Percentiles rank a stretch among this genome's conserved stretches.
Evolutionary conservation across 2,113 vertebrate species (phyloP).

Genomic region (Cavia aperea): DNA sequence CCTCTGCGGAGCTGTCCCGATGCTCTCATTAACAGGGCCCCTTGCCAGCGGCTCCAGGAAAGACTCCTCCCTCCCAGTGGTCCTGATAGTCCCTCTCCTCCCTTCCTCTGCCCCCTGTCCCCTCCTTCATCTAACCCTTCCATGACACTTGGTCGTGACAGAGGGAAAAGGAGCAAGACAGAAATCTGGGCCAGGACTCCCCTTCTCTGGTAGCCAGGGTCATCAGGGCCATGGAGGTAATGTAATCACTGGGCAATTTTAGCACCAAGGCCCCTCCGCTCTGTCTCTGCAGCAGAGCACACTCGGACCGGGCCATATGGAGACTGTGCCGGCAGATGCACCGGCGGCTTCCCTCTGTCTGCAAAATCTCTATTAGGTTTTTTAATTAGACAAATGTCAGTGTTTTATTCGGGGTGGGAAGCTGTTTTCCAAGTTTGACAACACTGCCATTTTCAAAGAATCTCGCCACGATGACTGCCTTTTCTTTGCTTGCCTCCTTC

Average conservation of each 20-base stretch:
- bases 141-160: background rate
- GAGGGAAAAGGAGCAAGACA: background rate
- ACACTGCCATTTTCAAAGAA: conserved; percentile 40
- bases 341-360: conserved; percentile 44
- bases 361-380: conserved; percentile 57
- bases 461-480: background rate
- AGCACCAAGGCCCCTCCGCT: background rate
- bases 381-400: conserved; percentile 66
- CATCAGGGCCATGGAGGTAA: background rate
- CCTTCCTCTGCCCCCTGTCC: background rate
- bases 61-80: background rate
- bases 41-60: background rate
- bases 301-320: conserved; percentile 38
- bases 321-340: conserved; percentile 44
- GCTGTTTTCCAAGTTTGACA: conserved; percentile 56
- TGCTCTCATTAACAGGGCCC: background rate
- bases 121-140: background rate
- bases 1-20: background rate
- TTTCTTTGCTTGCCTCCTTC: background rate
- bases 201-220: background rate
- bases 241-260: conserved; percentile 46
- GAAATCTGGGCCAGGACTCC: background rate
- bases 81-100: background rate
- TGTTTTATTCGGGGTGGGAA: conserved; percentile 52
- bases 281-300: conserved; percentile 3